Percentiles rank a stretch among this genome's conserved stretches.
These are phyloP conservation scores for Conchocele bisecta DNA, from an alignment of 2,888 invertebrate species.

Conservation along the genomic window DNA sequence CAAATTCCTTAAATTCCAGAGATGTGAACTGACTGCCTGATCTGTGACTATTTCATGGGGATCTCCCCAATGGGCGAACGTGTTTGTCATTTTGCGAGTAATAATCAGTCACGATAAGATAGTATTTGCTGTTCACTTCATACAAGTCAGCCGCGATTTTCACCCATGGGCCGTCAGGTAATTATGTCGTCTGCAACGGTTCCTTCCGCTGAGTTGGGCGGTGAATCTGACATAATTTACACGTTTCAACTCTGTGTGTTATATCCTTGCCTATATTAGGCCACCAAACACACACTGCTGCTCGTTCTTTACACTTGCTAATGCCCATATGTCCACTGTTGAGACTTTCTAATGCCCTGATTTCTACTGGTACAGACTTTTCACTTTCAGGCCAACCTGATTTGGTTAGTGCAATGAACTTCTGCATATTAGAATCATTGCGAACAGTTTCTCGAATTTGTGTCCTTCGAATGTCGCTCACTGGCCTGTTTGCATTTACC, in stretches of 20 bases:
- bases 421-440: conserved; percentile 15
- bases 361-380: background rate
- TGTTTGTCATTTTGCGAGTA: conserved; percentile 47
- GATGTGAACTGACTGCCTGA: conserved; percentile 45
- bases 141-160: conserved; percentile 48
- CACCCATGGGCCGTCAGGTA: conserved; percentile 54
- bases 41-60: conserved; percentile 41
- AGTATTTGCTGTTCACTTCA: conserved; percentile 29
- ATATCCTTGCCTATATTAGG: conserved; percentile 39
- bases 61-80: conserved; percentile 46
- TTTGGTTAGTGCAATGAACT: conserved; percentile 7
- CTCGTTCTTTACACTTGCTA: conserved; percentile 51
- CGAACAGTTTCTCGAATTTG: conserved; percentile 15
- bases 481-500: conserved; percentile 2
- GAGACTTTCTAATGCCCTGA: conserved; percentile 7
- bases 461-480: conserved; percentile 22
- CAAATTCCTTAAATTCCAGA: conserved; percentile 28
- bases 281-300: conserved; percentile 50
- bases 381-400: conserved; percentile 46
- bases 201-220: conserved; percentile 43
- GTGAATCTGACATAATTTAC: conserved; percentile 38
- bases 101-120: conserved; percentile 50
- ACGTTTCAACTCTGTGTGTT: conserved; percentile 13
- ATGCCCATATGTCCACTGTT: conserved; percentile 49
- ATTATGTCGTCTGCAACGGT: conserved; percentile 29